phyloP scores from a whole-genome alignment of 2,888 invertebrate genomes.

The Epirrita christyi region DNA sequence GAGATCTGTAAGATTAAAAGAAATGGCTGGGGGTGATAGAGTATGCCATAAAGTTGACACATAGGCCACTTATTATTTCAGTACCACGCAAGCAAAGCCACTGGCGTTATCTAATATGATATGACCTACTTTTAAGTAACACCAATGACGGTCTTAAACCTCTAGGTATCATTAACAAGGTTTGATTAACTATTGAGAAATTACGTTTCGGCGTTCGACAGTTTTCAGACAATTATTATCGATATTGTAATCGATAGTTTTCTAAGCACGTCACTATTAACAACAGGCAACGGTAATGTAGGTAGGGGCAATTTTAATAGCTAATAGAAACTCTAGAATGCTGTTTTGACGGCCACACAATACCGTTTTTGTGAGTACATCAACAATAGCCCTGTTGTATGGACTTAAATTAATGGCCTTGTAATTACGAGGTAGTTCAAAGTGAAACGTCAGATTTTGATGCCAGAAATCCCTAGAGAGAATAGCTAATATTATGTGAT shows the following conservation, averaged over 20 bases:
- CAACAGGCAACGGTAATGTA: background rate
- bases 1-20: too few relatives aligned
- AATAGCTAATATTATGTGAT: slow-evolving; percentile 14
- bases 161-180: too few relatives aligned
- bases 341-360: slow-evolving; percentile 21
- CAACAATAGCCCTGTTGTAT: slow-evolving; percentile 14
- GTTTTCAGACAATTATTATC: background rate
- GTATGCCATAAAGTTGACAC: too few relatives aligned
- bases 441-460: slow-evolving; percentile 15
- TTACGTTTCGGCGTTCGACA: background rate
- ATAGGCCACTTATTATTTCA: too few relatives aligned
- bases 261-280: background rate
- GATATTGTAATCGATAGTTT: slow-evolving; percentile 1
- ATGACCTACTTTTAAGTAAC: too few relatives aligned
- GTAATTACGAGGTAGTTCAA: slow-evolving; percentile 13
- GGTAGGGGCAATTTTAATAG: slow-evolving; percentile 5
- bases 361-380: slow-evolving; percentile 17
- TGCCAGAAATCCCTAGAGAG: slow-evolving; percentile 11
- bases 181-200: background rate
- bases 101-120: too few relatives aligned
- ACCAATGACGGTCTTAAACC: too few relatives aligned
- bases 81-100: too few relatives aligned
- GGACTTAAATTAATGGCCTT: slow-evolving; percentile 13
- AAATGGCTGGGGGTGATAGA: too few relatives aligned
- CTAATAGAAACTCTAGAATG: slow-evolving; percentile 7